Percentiles rank a stretch among this genome's conserved stretches.
These are phyloP conservation scores for Leptodactylus fallax DNA, from an alignment of 2,797 vertebrate genomes.

Conservation along the genomic window DNA sequence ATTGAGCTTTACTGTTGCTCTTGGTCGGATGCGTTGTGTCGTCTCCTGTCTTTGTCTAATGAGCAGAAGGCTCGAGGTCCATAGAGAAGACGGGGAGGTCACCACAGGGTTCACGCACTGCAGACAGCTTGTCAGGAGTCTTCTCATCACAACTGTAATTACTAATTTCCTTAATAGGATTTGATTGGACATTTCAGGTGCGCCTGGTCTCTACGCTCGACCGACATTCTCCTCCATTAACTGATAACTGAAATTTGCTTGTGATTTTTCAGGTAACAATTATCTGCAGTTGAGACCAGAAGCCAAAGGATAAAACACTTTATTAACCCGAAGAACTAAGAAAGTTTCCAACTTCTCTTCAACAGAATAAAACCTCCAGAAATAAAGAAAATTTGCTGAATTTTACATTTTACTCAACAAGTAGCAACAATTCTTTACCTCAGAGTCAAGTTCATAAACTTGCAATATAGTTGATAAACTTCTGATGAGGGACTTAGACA, in stretches of 20 bases:
- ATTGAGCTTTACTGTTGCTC: background rate
- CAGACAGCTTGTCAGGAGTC: slow-evolving; percentile 53
- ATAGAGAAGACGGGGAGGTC: slow-evolving; percentile 47
- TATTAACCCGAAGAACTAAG: slow-evolving; percentile 39
- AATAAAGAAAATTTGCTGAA: background rate
- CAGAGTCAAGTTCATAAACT: background rate
- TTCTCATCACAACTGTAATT: slow-evolving; percentile 57
- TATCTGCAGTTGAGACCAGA: slow-evolving; percentile 49
- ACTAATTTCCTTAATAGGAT: slow-evolving; percentile 58
- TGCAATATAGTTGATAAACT: background rate
- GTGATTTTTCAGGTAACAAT: slow-evolving; percentile 55
- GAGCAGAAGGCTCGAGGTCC: slow-evolving; percentile 19
- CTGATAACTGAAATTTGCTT: slow-evolving; percentile 54
- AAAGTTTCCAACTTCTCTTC: slow-evolving; percentile 25
- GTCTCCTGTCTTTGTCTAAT: slow-evolving; percentile 48
- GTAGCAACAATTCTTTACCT: background rate
- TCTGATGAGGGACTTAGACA: background rate
- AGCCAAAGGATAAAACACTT: slow-evolving; percentile 29
- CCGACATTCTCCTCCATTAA: slow-evolving; percentile 53
- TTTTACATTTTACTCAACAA: background rate
- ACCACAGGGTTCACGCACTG: background rate
- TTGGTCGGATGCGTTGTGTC: slow-evolving; percentile 4
- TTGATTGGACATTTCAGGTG: slow-evolving; percentile 47
- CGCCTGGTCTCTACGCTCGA: slow-evolving; percentile 12
- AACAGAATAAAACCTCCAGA: background rate